Conservation (phyloP, 2,888 invertebrate genomes). For the Micropterix aruncella region DNA sequence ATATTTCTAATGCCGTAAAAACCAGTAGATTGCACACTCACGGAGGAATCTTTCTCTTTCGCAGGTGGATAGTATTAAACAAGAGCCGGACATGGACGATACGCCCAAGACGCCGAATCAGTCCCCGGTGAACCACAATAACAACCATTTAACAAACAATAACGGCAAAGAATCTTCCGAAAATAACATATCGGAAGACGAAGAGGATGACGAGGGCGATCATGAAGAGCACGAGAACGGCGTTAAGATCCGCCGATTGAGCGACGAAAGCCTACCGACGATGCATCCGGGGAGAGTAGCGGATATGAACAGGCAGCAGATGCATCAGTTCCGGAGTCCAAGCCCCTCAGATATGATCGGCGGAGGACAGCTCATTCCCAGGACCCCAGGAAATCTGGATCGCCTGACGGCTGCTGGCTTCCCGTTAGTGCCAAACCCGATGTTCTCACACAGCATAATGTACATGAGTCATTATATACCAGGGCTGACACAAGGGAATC, state of each 20-base stretch:
- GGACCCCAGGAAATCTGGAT: conserved; percentile 21
- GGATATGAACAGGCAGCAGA: conserved; percentile 12
- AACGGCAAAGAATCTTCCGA: conserved; percentile 29
- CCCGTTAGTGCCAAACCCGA: conserved; percentile 73
- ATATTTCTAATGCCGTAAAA: too few species aligned
- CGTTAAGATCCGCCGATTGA: conserved; percentile 13
- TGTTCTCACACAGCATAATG: conserved; percentile 84
- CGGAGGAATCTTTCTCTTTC: conserved; percentile 13
- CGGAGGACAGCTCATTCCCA: conserved; percentile 16
- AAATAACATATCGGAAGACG: conserved; percentile 34
- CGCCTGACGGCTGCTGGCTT: conserved; percentile 39
- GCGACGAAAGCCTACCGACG: conserved; percentile 12
- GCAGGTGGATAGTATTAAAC: conserved; percentile 39
- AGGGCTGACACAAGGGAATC: conserved; percentile 26
- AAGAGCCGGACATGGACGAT: conserved; percentile 37
- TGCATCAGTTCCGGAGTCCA: conserved; percentile 14
- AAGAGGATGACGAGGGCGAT: conserved; percentile 38
- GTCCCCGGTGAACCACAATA: conserved; percentile 41
- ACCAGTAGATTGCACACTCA: too few species aligned
- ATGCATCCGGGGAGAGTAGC: conserved; percentile 12
- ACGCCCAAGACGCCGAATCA: conserved; percentile 32
- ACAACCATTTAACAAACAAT: conserved; percentile 22
- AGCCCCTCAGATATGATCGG: conserved; percentile 13
- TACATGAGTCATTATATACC: conserved; percentile 85
- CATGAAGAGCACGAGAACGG: conserved; percentile 20